Base-by-base conservation (phyloP, 2,113 vertebrate species). In the Psittacus erithacus region DNA sequence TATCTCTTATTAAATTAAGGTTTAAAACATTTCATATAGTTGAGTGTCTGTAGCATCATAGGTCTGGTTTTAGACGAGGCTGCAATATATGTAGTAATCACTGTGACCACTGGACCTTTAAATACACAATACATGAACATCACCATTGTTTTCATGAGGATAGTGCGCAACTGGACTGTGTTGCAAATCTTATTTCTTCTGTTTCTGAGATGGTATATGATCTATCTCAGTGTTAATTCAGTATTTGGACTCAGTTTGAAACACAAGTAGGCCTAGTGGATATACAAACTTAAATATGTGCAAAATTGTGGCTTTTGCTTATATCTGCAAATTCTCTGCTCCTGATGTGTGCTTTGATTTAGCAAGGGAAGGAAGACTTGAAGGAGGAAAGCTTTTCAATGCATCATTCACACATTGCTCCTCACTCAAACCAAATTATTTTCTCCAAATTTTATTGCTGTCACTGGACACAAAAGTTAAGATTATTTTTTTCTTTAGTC, bases 1-100 rank as follows among this genome's bases (percentile, higher is more conserved):
- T n/a, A 44, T 13, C 18, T 10, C 29, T 5, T 49, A 22, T 0
- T 74, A 55, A 69, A 29, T 39, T 19, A 6, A 16, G 13, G 6
- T 85, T 70, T 38, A 1, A 29, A 63, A 65, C 35, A 6, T 6
- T 13, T 43, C 10, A 60, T 2, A 4, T 50, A 31, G 4, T 19
- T 41, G 18, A 25, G 5, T 35, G 33, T n/a, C 29, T 69, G 0
- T 31, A 1, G 3, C 29, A 13, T 69, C 2, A 0, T 22, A 38
- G 57, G 4, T 35, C 60, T 88, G 23, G 29, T 39, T 53, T 28
- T 52, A 49, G 49, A 16, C 3, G 1, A 6, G 35, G 2, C 31
- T 83, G 44, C 18, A 11, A 0, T 31, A 3, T 49, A 18, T 73
- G 7, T 4, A 57, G 25, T 23, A 43, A 79, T 17, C 18, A 4